Evolutionary conservation across 2,113 vertebrate genomes (phyloP), one percentile per base, ranked within the genome.

Genomic region (Colius striatus): DNA sequence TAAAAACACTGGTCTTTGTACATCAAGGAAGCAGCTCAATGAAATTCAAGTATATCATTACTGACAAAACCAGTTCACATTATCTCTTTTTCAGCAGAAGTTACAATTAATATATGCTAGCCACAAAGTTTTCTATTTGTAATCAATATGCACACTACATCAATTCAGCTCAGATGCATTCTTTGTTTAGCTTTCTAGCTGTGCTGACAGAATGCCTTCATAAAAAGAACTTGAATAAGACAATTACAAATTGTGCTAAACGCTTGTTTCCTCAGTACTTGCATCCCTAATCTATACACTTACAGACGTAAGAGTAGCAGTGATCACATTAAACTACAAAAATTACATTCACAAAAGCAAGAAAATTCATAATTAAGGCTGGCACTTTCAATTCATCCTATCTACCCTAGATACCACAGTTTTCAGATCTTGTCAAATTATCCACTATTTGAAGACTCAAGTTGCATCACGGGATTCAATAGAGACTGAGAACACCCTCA

Each of bases 51-150:
- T 75, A 71, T 17, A 87, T 20, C 41, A 23, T 57, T 60, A 84
- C 48, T 65, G 53, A 84, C 4, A 95, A 57, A 74, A 90, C n/a
- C 2, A 0, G 27, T 74, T 72, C 70, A 63, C 58, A 72, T 55
- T 9, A 87, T 63, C 75, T 89, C 2, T 81, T 81, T 93, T 84
- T 81, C 93, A 84, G 63, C 51, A 81, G 45, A 85, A 91, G 65
- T 67, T 84, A 26, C 32, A 63, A 86, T 68, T 90, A 74, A 84
- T 78, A 43, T 43, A 88, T 19, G 16, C 53, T 67, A 74, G 57
- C 73, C 77, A 84, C 62, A 60, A 95, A 91, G 48, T 87, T 86
- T 75, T 60, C 71, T 82, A 92, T 91, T 75, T 89, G 84, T 72
- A 94, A 87, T 92, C 92, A 94, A 67, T 12, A 25, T 57, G 53